Base-by-base conservation (phyloP, 2,113 vertebrate species). In the Axis porcinus region DNA sequence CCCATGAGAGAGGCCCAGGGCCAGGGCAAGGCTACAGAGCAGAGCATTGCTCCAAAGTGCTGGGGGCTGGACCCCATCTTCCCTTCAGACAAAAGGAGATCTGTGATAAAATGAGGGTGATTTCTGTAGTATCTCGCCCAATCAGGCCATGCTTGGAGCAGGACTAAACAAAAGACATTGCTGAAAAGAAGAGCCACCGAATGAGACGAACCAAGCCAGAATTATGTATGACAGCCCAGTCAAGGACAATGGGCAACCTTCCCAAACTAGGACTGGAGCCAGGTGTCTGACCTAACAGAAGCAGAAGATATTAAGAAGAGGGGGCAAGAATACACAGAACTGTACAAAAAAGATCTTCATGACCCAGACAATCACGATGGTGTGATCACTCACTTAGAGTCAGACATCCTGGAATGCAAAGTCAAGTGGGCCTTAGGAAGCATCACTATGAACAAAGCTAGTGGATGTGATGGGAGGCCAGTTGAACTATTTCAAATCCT, bases 41-140 rank as follows among this genome's bases (percentile, higher is more conserved):
- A 30, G n/a, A 64, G 33, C 17, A 82, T 21, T 40, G 3, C 27
- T 76, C 21, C 30, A 64, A 92, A 89, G 57, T 60, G 11, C n/a
- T 4, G 2, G n/a, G 13, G 11, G 3, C 50, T 9, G 45, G 21
- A 43, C 14, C 23, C 19, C 27, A 47, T 2, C 0, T 27, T 86
- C 30, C 8, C 19, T 89, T 67, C 6, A 54, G 19, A 10, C 11
- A 30, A 87, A 82, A 21, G 10, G 23, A 79, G 13, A 54, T n/a
- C 15, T 45, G 25, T 85, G 21, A 70, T n/a, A 2, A 60, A 79
- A 40, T 62, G 10, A 89, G 36, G 27, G 58, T 54, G 50, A 55
- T 55, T 60, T 89, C 52, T 94, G 15, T 43, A 70, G 13, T 27
- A 13, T 54, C 27, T 90, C 64, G 23, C 10, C 36, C 4, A 25